Conservation (phyloP, 2,797 vertebrate genomes). For the Eurystomus glaucurus region DNA sequence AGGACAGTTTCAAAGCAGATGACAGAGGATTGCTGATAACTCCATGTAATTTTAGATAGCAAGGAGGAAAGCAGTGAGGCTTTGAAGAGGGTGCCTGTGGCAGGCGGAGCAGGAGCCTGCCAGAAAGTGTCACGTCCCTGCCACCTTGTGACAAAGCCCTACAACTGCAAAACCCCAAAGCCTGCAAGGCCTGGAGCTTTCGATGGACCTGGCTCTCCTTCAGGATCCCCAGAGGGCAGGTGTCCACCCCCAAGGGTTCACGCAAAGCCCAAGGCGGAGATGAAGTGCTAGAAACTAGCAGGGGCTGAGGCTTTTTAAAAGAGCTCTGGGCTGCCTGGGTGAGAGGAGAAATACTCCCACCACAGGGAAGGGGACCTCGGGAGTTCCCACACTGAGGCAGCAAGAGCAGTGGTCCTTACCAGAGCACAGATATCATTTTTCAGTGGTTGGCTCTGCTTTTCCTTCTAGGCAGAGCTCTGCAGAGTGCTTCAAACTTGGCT, state of each 20-base stretch:
- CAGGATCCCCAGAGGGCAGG: not conserved
- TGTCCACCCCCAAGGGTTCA: not conserved
- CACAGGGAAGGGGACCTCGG: not conserved
- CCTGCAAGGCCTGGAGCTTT: not conserved
- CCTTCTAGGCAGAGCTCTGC: not conserved
- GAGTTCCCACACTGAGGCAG: accelerated
- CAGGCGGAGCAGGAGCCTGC: not conserved
- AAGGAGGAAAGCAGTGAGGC: not conserved
- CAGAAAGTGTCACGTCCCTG: slow-evolving; percentile 39
- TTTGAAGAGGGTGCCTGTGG: not conserved
- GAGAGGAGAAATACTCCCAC: not conserved
- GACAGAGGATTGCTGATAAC: not conserved
- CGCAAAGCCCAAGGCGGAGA: not conserved
- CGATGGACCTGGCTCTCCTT: accelerated
- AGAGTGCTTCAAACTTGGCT: slow-evolving; percentile 19
- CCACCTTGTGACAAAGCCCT: slow-evolving; percentile 55
- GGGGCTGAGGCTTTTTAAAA: not conserved
- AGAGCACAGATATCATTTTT: not conserved
- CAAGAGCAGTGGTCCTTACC: not conserved
- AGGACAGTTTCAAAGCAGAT: not conserved
- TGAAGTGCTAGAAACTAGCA: not conserved
- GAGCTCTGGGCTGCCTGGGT: not conserved
- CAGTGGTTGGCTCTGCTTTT: not conserved
- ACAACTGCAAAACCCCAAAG: slow-evolving; percentile 36
- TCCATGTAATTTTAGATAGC: not conserved